Base-by-base conservation (phyloP, 2,113 vertebrate species). In the Ochotona curzoniae region DNA sequence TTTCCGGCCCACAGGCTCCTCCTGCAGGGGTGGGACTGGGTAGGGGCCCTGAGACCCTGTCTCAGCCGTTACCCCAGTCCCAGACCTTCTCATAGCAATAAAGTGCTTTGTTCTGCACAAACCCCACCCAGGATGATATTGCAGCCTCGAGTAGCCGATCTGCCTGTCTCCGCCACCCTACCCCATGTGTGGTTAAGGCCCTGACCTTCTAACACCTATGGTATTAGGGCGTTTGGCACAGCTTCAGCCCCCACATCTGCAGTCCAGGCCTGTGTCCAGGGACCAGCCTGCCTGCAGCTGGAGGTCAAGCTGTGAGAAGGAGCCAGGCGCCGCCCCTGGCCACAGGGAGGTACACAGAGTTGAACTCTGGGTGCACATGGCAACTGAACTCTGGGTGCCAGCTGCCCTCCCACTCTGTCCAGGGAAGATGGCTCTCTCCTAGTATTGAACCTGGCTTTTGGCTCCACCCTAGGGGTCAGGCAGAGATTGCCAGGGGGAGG, bases 61-160 rank as follows among this genome's bases (percentile, higher is more conserved):
- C 26, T 93, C 70, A 83, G 91, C 70, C 18, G 47, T 82, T 51
- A 88, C 57, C 83, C 60, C 66, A 79, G 54, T 47, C 91, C 92
- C 4, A 95, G 86, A 83, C 87, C 67, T 96, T 94, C 90, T 93
- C 83, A 89, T 93, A 87, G 82, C 94, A 94, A 95, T 94, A 97
- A 97, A 96, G 97, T 97, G 96, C 97, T 96, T 93, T 88, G 89
- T 83, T 96, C 89, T 86, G 54, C 86, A 64, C 60, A 90, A 79
- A 87, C 78, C 94, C 79, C 90, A 94, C 93, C 96, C 87, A 96
- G 60, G 86, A 89, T 21, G 84, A 81, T 66, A 63, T 20, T 25
- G 17, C 1, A 0, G 64, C 67, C 69, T 74, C 64, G 73, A 38
- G 20, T 35, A 64, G 87, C 71, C 30, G 54, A 47, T 70, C 25